phyloP scores from a whole-genome alignment of 2,113 vertebrate species.

The Geococcyx californianus region DNA sequence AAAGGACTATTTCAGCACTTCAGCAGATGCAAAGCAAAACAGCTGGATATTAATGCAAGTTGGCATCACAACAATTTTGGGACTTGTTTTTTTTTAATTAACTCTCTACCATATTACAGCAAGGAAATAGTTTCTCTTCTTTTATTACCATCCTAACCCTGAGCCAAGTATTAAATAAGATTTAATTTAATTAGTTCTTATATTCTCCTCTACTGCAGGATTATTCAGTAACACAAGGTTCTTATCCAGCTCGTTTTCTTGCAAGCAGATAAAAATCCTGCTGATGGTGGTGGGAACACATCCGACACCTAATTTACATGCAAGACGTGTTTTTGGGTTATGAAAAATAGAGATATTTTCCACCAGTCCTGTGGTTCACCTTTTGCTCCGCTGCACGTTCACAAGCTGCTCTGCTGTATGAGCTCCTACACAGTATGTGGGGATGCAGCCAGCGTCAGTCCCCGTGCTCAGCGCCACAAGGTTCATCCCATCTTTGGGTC shows the following conservation, averaged over 20 bases:
- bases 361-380: not conserved
- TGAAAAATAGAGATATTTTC: constrained; percentile 14
- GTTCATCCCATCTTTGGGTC: not conserved
- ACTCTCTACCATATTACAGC: constrained; percentile 1
- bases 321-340: not conserved
- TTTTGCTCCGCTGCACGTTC: not conserved
- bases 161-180: constrained; percentile 49
- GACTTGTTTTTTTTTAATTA: constrained; percentile 21
- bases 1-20: not conserved
- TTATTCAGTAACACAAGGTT: not conserved
- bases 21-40: constrained; percentile 2
- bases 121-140: constrained; percentile 47
- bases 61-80: not conserved
- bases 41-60: constrained; percentile 39
- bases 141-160: constrained; percentile 7
- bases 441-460: not conserved
- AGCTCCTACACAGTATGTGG: not conserved
- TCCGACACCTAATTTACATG: constrained; percentile 27
- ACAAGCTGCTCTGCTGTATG: rapidly evolving
- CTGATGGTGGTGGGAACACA: constrained; percentile 48
- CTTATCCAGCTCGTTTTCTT: not conserved
- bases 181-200: constrained; percentile 40
- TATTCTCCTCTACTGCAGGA: not conserved
- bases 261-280: constrained; percentile 60
- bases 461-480: rapidly evolving